Conservation (phyloP, 2,797 vertebrate species). For the Pristis pectinata region DNA sequence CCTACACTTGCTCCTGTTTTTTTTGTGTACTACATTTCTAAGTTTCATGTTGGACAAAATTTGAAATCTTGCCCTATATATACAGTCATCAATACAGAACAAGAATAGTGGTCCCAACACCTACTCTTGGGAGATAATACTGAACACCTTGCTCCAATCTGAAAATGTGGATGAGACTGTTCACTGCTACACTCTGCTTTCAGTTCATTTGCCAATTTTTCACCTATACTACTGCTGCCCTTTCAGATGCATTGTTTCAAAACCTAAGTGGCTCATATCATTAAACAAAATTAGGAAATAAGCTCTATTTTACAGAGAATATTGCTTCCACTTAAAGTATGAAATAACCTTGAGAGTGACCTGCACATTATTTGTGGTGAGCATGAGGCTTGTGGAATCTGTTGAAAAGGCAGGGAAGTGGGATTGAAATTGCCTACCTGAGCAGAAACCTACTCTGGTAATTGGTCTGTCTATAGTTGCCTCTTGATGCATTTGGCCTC, state of each 20-base stretch:
- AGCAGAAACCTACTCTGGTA: too few relatives aligned
- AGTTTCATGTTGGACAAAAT: neutral
- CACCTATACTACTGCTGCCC: neutral
- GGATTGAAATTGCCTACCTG: too few relatives aligned
- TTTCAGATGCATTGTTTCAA: neutral
- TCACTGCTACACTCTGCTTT: neutral
- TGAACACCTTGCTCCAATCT: neutral
- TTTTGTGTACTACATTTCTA: too few relatives aligned
- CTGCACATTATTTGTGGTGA: too few relatives aligned
- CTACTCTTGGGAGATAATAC: neutral
- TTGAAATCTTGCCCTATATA: neutral
- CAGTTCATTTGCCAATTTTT: neutral
- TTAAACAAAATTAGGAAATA: neutral
- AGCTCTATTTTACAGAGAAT: neutral
- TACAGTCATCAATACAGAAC: neutral
- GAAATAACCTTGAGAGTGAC: too few relatives aligned
- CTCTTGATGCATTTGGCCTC: too few relatives aligned
- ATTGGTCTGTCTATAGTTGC: too few relatives aligned
- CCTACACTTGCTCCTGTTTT: too few relatives aligned
- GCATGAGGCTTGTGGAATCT: too few relatives aligned
- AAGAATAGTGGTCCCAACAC: neutral
- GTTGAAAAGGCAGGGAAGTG: too few relatives aligned
- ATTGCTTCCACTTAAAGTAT: too few relatives aligned
- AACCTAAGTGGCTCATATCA: neutral
- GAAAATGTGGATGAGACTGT: neutral